phyloP scores from a whole-genome alignment of 2,888 invertebrate genomes.

The Eugnorisma glareosa region DNA sequence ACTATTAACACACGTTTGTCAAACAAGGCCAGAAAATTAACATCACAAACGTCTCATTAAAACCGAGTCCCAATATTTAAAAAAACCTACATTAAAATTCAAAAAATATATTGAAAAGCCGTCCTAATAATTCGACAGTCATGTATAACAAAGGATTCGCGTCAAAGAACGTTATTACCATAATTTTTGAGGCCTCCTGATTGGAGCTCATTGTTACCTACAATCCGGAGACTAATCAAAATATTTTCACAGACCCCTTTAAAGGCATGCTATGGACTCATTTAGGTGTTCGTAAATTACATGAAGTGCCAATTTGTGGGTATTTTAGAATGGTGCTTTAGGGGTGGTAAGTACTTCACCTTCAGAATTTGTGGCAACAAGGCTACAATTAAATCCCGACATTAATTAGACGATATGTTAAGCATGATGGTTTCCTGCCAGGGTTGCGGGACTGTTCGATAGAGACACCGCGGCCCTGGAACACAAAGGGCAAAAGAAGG shows the following conservation, averaged over 20 bases:
- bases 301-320: constrained; percentile 33
- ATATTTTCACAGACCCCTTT: constrained; percentile 56
- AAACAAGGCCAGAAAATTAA: constrained; percentile 5
- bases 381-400: rapidly evolving
- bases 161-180: constrained; percentile 60
- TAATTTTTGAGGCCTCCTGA: constrained; percentile 58
- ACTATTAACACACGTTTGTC: neutral
- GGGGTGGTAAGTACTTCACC: neutral
- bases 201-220: constrained; percentile 56
- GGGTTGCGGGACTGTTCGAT: too few species aligned
- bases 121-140: constrained; percentile 55
- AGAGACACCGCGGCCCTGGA: too few species aligned
- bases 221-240: constrained; percentile 53
- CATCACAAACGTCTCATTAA: constrained; percentile 32
- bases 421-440: too few species aligned
- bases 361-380: neutral
- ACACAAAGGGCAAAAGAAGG: too few species aligned
- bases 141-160: constrained; percentile 59
- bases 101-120: constrained; percentile 46
- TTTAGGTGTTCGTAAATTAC: constrained; percentile 45
- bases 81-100: constrained; percentile 15
- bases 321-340: constrained; percentile 19
- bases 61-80: constrained; percentile 1
- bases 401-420: neutral
- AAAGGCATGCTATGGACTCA: constrained; percentile 50